Evolutionary conservation across 1,140 invertebrate genomes (phyloP).

Genomic region (Paraescarpia echinospica): DNA sequence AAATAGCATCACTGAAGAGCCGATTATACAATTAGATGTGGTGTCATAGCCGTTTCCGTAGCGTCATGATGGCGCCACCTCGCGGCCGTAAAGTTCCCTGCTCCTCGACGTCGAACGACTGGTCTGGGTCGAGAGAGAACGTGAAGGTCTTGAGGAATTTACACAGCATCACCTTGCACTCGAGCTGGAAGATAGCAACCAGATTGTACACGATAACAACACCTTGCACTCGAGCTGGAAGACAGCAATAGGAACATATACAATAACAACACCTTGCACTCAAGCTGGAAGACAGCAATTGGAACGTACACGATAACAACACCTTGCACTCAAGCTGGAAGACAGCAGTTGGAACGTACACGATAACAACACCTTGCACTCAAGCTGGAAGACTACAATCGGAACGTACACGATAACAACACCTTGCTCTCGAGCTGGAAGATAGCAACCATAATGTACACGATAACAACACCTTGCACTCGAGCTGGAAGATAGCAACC

Average conservation of each 20-base stretch:
- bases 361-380: no score
- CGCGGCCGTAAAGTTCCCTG: neutral
- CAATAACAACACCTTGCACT: no score
- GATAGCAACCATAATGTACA: no score
- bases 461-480: no score
- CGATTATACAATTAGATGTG: neutral
- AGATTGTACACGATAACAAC: neutral
- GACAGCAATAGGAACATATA: neutral
- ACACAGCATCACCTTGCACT: constrained; percentile 12
- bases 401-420: no score
- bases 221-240: neutral
- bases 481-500: no score
- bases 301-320: no score
- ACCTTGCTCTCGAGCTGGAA: no score
- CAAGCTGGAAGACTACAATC: no score
- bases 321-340: no score
- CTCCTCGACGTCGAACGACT: neutral
- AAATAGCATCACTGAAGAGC: neutral
- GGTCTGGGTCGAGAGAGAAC: constrained; percentile 6
- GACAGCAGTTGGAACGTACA: no score
- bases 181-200: neutral
- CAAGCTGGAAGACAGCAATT: no score
- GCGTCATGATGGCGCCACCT: constrained; percentile 13
- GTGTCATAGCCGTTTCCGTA: neutral
- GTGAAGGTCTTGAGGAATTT: constrained; percentile 15